Conservation (phyloP, 2,113 vertebrate genomes). For the Euleptes europaea region DNA sequence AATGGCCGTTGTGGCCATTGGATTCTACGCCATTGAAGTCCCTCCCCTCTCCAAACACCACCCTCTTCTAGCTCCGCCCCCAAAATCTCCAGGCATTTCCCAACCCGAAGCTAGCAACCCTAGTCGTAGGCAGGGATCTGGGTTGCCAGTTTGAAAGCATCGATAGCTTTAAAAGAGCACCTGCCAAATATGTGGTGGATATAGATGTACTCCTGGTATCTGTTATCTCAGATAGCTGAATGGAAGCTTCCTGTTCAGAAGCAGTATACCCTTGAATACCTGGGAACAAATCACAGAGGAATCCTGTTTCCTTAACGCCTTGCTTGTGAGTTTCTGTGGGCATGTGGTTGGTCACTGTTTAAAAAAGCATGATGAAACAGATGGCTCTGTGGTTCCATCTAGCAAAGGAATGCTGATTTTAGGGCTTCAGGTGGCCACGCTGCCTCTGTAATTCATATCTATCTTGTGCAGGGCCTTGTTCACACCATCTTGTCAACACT, state of each 20-base stretch:
- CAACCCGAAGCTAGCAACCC: no score
- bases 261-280: not conserved
- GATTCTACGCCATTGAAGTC: no score
- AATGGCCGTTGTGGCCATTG: no score
- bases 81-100: no score
- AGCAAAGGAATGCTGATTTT: not conserved
- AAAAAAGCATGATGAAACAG: not conserved
- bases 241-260: not conserved
- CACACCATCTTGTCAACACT: not conserved
- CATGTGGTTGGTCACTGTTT: not conserved
- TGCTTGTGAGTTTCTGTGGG: not conserved
- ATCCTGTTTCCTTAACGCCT: not conserved
- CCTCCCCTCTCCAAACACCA: no score
- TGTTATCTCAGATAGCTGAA: not conserved
- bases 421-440: not conserved
- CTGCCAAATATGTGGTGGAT: not conserved
- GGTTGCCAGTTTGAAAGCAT: not conserved
- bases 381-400: not conserved
- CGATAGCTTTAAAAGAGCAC: not conserved
- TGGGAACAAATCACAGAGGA: not conserved
- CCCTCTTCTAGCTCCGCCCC: no score
- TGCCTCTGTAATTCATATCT: not conserved
- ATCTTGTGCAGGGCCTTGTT: not conserved
- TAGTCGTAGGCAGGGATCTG: not conserved
- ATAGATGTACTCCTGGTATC: not conserved